These are phyloP conservation scores for Parazoanthus darwini DNA, from an alignment of 92 coral and sea anemone genomes.

Conservation along the genomic window DNA sequence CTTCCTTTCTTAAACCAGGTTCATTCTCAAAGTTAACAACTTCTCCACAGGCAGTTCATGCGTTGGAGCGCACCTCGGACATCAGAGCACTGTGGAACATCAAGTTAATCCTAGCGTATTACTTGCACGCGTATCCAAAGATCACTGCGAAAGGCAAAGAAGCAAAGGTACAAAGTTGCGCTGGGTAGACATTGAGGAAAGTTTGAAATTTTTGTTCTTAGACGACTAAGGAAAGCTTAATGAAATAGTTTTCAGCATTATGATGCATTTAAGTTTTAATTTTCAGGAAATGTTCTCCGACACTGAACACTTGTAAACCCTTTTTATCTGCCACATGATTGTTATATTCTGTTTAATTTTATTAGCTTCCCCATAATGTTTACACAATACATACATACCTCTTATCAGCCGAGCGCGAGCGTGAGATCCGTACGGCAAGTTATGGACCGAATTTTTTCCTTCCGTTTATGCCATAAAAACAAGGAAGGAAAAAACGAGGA, in stretches of 20 bases:
- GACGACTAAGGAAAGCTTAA: neutral
- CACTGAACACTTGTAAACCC: neutral
- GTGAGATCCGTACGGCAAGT: too few species aligned
- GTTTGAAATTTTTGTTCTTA: neutral
- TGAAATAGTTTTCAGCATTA: too few species aligned
- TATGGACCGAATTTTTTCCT: too few species aligned
- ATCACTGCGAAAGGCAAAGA: conserved; percentile 25
- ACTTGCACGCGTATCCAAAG: conserved; percentile 62
- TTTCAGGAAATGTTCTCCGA: neutral
- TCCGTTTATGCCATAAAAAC: too few species aligned
- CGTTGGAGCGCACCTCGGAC: conserved; percentile 58
- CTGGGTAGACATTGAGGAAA: neutral
- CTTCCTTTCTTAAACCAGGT: neutral
- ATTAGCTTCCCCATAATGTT: too few species aligned
- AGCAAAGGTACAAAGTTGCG: conserved; percentile 18
- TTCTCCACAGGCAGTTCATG: conserved; percentile 64
- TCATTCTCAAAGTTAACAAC: neutral
- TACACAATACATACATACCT: too few species aligned
- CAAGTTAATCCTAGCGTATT: conserved; percentile 70
- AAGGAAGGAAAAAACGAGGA: too few species aligned
- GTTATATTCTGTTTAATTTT: too few species aligned
- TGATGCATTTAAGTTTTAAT: too few species aligned
- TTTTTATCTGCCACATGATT: too few species aligned
- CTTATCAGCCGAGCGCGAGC: too few species aligned
- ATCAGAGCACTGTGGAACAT: conserved; percentile 73